Conservation (phyloP, 2,113 vertebrate genomes). For the Epinephelus cyanopodus region DNA sequence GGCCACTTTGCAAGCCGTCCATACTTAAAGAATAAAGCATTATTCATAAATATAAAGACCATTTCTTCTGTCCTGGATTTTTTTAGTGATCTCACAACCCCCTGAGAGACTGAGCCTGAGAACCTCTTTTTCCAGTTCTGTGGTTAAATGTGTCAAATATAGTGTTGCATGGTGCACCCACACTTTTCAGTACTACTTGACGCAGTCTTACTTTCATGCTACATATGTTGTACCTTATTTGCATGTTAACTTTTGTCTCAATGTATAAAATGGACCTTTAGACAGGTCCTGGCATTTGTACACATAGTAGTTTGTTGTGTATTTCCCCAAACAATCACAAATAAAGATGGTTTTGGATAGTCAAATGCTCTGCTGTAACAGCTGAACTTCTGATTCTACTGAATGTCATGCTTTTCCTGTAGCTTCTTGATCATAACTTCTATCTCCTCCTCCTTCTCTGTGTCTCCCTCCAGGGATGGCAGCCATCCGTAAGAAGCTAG, state of each 20-base stretch:
- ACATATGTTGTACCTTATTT: background rate
- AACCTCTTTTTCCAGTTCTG: background rate
- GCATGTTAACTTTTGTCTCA: background rate
- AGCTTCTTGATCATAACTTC: slow-evolving; percentile 3
- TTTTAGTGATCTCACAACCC: background rate
- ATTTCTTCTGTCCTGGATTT: background rate
- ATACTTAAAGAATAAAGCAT: background rate
- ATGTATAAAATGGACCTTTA: background rate
- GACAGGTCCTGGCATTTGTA: background rate
- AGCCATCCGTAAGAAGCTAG: slow-evolving; percentile 99
- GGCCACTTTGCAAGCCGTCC: background rate
- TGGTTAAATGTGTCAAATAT: slow-evolving; percentile 24
- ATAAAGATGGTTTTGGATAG: background rate
- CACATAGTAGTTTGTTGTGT: background rate
- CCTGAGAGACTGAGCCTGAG: background rate
- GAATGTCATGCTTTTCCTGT: background rate
- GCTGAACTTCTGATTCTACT: background rate
- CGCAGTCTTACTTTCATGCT: background rate
- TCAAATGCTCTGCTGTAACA: background rate
- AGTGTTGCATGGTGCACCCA: slow-evolving; percentile 21
- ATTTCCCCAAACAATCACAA: background rate
- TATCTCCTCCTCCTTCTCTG: background rate
- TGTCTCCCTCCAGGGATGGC: slow-evolving; percentile 90
- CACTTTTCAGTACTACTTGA: background rate
- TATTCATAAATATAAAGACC: background rate